Base-by-base conservation (phyloP, 2,888 invertebrate genomes). In the Cataglyphis rosenhaueri region DNA sequence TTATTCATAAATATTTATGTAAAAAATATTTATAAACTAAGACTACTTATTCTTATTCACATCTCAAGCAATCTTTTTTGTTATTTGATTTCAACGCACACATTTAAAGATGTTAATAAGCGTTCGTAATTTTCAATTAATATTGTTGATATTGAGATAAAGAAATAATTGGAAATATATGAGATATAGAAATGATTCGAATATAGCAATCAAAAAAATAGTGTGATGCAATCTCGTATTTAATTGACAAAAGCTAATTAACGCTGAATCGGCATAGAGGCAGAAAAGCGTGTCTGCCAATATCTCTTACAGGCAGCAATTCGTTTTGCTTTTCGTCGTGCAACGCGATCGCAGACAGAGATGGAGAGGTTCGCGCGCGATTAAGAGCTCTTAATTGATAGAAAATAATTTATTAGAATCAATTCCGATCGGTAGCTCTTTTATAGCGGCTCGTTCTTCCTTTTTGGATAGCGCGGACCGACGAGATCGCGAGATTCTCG, bases 361-460 rank as follows among this genome's bases (percentile, higher is more conserved):
- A 78, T 78, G 59, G 41, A 44, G 25, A 79, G 44, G 35, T 44
- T 70, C 70, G 52, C n/a, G 12, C 41, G n/a, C 52, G 78, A 79
- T 79, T 79, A 79, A 79, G n/a, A 52, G 59, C 78, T 21, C 59
- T 79, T 79, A 79, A 79, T 79, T 79, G 78, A 79, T 79, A 70
- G 78, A 70, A 70, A 70, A 70, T 79, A 79, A 79, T 79, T 79
- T 79, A 79, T 70, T 79, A 70, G 68, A 79, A 79, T 79, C 78
- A 79, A 79, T 79, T 79, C 78, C 68, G 68, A 57, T 66, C 76
- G 57, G 62, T 68, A 79, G 78, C 78, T 79, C 78, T 79, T 61
- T 79, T 70, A 61, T 9, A 15, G 48, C 41, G 25, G 15, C 12
- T 29, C 35, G 5, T 66, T 79, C 57, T 70, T 59, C 25, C 35